These are phyloP conservation scores for Chirona hameri DNA, from an alignment of 2,888 invertebrate species.

Conservation along the genomic window DNA sequence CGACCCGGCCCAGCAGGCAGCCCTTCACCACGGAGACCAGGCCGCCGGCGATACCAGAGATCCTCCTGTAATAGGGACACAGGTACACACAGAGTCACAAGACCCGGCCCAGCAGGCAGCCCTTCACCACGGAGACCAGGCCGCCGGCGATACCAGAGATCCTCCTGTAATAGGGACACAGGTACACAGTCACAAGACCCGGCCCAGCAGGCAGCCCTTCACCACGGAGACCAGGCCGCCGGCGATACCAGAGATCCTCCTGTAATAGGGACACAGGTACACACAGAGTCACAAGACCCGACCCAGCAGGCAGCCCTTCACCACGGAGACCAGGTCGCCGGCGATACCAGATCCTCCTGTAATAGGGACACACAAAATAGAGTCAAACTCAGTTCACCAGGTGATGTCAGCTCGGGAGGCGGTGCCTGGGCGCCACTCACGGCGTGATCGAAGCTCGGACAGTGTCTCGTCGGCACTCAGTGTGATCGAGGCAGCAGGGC, in stretches of 20 bases:
- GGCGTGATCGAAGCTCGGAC: background rate
- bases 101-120: slow-evolving; percentile 55
- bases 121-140: slow-evolving; percentile 63
- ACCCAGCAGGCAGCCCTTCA: slow-evolving; percentile 62
- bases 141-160: slow-evolving; percentile 68
- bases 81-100: too few relatives aligned
- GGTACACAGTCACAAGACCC: too few relatives aligned
- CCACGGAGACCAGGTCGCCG: slow-evolving; percentile 63
- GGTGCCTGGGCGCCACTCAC: slow-evolving; percentile 35
- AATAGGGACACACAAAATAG: too few relatives aligned
- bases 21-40: slow-evolving; percentile 65
- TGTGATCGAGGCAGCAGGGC: slow-evolving; percentile 71
- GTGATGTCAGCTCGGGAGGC: too few relatives aligned
- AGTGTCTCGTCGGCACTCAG: slow-evolving; percentile 58
- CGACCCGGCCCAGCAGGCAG: slow-evolving; percentile 54
- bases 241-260: slow-evolving; percentile 66
- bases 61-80: too few relatives aligned
- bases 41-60: slow-evolving; percentile 68
- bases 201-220: slow-evolving; percentile 60
- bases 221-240: slow-evolving; percentile 65
- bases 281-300: too few relatives aligned
- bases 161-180: too few relatives aligned
- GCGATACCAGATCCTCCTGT: slow-evolving; percentile 68
- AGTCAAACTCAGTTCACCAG: too few relatives aligned
- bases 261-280: too few relatives aligned